These are phyloP conservation scores for Gadus chalcogrammus DNA, from an alignment of 2,113 vertebrate genomes.

Conservation along the genomic window DNA sequence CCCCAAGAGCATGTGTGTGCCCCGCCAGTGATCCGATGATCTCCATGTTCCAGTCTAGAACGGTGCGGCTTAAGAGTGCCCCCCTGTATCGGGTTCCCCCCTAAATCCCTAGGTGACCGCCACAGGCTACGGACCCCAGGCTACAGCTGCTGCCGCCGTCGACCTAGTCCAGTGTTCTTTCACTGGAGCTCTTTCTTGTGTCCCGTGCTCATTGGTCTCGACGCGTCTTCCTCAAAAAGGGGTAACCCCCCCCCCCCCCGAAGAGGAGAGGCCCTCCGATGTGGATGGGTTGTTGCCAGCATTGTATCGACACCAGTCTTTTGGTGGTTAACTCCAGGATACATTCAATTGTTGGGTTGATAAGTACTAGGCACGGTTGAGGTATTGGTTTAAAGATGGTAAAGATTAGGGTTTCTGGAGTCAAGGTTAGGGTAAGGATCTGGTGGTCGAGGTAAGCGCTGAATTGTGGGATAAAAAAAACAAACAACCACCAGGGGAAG, in stretches of 20 bases:
- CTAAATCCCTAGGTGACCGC: neutral
- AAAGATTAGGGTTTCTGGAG: too few relatives aligned
- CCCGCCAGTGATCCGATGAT: neutral
- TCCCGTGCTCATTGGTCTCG: neutral
- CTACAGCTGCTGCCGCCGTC: conserved; percentile 8
- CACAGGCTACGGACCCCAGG: neutral
- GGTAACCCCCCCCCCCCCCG: neutral
- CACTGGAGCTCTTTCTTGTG: neutral
- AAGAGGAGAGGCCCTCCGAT: too few relatives aligned
- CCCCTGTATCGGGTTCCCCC: conserved; percentile 17
- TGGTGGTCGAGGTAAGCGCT: too few relatives aligned
- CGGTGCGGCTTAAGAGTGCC: neutral
- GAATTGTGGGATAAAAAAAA: too few relatives aligned
- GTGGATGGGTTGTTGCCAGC: neutral
- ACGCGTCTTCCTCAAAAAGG: neutral
- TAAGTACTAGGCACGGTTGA: too few relatives aligned
- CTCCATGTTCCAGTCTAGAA: neutral
- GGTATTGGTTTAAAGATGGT: too few relatives aligned
- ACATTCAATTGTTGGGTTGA: too few relatives aligned
- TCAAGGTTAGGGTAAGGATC: too few relatives aligned
- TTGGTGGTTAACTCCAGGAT: too few relatives aligned
- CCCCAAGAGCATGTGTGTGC: conserved; percentile 4
- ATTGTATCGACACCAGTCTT: neutral
- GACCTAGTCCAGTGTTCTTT: neutral
- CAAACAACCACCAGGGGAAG: too few relatives aligned